These are phyloP conservation scores for Diglossa cyanea DNA, from an alignment of 2,797 vertebrate genomes.

Conservation along the genomic window DNA sequence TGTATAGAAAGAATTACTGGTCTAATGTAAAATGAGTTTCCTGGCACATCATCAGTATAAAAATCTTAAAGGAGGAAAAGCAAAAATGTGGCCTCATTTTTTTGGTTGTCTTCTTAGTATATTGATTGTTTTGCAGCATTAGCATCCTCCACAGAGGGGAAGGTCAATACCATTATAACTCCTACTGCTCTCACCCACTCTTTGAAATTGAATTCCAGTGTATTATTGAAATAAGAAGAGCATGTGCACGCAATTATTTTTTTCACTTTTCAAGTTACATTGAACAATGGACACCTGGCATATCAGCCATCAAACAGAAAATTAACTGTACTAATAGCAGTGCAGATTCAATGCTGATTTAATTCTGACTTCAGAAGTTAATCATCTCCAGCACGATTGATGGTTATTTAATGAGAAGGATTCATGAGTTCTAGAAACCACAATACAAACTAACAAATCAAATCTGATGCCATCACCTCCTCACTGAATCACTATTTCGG, in stretches of 20 bases:
- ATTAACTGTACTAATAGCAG: conserved; percentile 27
- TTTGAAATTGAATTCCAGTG: conserved; percentile 24
- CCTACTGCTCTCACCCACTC: conserved; percentile 35
- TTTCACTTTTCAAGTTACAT: conserved; percentile 16
- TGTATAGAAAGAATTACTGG: conserved; percentile 1
- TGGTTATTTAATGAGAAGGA: conserved; percentile 64
- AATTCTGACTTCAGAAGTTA: conserved; percentile 60
- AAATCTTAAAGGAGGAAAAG: conserved; percentile 42
- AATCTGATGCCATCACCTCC: conserved; percentile 12
- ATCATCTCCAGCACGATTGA: conserved; percentile 45
- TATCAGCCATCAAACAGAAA: conserved; percentile 47
- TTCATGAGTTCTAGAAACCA: conserved; percentile 59
- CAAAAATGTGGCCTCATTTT: conserved; percentile 44
- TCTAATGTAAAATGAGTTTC: conserved; percentile 22
- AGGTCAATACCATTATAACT: conserved; percentile 51
- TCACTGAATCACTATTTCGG: conserved; percentile 13
- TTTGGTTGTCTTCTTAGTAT: conserved; percentile 27
- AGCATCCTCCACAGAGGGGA: conserved; percentile 47
- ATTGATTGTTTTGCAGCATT: conserved; percentile 59
- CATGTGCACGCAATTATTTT: neutral
- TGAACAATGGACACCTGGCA: conserved; percentile 43
- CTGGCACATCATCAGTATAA: conserved; percentile 27
- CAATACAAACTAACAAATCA: conserved; percentile 46
- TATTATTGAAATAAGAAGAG: conserved; percentile 44
- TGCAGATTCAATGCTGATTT: conserved; percentile 54